Evolutionary conservation across 2,797 vertebrate genomes (phyloP).

Genomic region (Coendou prehensilis): DNA sequence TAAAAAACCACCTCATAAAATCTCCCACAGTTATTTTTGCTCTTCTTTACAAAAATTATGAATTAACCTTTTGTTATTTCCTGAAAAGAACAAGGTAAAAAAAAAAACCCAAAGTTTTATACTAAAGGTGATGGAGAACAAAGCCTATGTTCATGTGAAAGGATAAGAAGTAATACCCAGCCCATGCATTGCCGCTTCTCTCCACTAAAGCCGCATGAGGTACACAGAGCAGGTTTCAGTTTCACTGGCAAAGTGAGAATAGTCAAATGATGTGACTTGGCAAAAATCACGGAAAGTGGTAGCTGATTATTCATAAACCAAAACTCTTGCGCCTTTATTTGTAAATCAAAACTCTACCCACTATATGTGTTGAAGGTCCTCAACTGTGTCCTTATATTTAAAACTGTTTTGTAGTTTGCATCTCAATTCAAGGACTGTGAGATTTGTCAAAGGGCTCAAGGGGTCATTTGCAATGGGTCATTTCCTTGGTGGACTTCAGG

Average conservation of each 20-base stretch:
- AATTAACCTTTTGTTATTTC: constrained; percentile 62
- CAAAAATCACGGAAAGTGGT: constrained; percentile 33
- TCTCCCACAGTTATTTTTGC: constrained; percentile 43
- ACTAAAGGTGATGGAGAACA: constrained; percentile 1
- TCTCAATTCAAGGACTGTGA: neutral
- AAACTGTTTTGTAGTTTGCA: neutral
- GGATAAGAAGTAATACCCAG: neutral
- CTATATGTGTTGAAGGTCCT: neutral
- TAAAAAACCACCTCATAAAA: constrained; percentile 72
- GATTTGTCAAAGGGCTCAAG: neutral
- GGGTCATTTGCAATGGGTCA: neutral
- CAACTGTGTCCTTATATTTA: neutral
- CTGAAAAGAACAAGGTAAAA: neutral
- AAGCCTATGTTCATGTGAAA: neutral
- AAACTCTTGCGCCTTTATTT: constrained; percentile 18
- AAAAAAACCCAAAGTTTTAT: neutral
- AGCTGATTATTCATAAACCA: constrained; percentile 7
- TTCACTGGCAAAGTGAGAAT: neutral
- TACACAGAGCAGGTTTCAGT: neutral
- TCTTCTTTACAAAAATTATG: constrained; percentile 25
- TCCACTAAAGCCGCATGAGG: neutral
- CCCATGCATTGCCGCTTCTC: neutral
- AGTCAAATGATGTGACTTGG: neutral
- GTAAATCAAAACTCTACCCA: neutral
- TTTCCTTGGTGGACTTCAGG: neutral